Base-by-base conservation (phyloP, 1,140 invertebrate species). In the roundworm (Caenorhabditis elegans) region DNA sequence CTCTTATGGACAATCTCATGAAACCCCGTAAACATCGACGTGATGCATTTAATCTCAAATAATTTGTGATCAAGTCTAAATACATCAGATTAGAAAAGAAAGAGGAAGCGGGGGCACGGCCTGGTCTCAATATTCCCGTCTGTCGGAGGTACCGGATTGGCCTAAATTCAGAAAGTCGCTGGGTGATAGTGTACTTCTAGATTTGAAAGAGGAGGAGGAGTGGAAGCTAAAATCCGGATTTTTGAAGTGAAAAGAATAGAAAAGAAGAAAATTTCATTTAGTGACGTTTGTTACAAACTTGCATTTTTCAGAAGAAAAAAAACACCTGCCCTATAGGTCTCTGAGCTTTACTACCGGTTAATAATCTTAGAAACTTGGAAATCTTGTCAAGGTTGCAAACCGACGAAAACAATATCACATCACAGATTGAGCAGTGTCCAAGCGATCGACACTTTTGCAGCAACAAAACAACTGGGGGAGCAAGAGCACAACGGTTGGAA, bases 1-100 rank as follows among this genome's bases (percentile, higher is more conserved):
- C 13, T 39, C 60, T 70, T 10, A 11, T 19, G 13, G 28, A 6
- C 60, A 19, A 22, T 70, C 26, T 6, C 34, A 22, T 60, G 55
- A 60, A 60, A 39, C 60, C 60, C 19, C 60, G 53, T 39, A 39
- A 36, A 70, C 60, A 70, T 60, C 55, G 28, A n/a, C 17, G 28
- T 70, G 60, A 70, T 70, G 34, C 26, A 43, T 70, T 36, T 70
- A 70, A 70, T 70, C 60, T 70, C 60, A 70, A 70, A 70, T 28
- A 70, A 70, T 39, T 39, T 70, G 2, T 70, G 60, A 70, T 70
- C 60, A 70, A 36, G 34, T 70, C 34, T 39, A 34, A 26, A 26
- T n/a, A 34, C 60, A 39, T 39, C n/a, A 70, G 34, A 70, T 70
- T 70, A 70, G 26, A 43, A 19, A 34, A 60, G 31, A 43, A 22